These are phyloP conservation scores for Ursus arctos DNA, from an alignment of 2,113 vertebrate species.

Conservation along the genomic window DNA sequence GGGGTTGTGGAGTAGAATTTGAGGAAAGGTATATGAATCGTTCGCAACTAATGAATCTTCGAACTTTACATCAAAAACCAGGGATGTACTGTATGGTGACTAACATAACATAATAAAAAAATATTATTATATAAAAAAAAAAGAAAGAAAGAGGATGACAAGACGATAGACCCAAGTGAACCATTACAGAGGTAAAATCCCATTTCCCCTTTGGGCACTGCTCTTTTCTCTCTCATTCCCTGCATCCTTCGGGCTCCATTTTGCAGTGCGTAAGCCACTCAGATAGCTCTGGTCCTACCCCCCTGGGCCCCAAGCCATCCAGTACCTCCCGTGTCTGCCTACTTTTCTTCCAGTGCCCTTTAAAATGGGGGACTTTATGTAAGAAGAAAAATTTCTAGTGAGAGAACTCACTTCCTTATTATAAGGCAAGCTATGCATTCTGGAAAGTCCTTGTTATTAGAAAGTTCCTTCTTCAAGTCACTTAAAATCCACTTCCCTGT, in stretches of 20 bases:
- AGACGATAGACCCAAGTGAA: neutral
- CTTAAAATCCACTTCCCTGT: neutral
- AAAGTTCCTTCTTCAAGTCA: neutral
- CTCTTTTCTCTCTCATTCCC: neutral
- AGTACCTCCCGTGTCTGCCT: neutral
- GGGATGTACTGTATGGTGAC: too few relatives aligned
- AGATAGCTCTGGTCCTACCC: neutral
- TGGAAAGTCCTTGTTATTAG: neutral
- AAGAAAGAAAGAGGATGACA: neutral
- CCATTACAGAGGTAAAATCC: neutral
- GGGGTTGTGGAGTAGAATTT: neutral
- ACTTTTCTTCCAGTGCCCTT: neutral
- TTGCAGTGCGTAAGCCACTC: neutral
- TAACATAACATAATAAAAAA: too few relatives aligned
- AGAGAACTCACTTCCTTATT: neutral
- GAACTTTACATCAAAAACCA: too few relatives aligned
- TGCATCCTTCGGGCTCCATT: neutral
- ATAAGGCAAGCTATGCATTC: neutral
- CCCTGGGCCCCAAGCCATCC: neutral
- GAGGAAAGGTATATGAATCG: neutral
- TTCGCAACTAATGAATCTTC: neutral
- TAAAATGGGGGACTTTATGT: neutral
- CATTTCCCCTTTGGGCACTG: neutral
- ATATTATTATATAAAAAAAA: too few relatives aligned
- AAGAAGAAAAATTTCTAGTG: neutral